Percentiles rank a stretch among this genome's conserved stretches.
phyloP scores from a whole-genome alignment of 2,888 invertebrate genomes.

The Teleiodes luculella region DNA sequence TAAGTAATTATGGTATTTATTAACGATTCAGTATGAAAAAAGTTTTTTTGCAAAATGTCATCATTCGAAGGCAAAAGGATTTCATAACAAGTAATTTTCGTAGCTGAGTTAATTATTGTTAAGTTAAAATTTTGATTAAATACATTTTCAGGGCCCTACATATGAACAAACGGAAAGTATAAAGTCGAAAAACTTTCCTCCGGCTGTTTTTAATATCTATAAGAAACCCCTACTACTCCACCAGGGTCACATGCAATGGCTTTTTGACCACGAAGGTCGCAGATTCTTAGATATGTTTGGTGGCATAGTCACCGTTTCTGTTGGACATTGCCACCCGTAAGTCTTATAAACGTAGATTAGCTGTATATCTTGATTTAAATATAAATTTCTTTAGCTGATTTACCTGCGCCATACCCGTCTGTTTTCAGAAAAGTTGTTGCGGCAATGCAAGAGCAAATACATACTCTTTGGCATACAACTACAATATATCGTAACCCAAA shows the following conservation, averaged over 20 bases:
- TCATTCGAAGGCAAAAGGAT: too few species aligned
- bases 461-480: constrained; percentile 94
- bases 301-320: constrained; percentile 98
- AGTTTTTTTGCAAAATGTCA: too few species aligned
- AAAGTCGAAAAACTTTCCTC: constrained; percentile 82
- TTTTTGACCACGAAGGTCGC: constrained; percentile 91
- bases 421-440: constrained; percentile 87
- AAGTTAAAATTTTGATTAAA: background rate
- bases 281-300: constrained; percentile 97
- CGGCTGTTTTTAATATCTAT: constrained; percentile 86
- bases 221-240: constrained; percentile 90
- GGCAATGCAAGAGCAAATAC: constrained; percentile 87
- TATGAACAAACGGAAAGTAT: constrained; percentile 79
- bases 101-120: too few species aligned
- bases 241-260: constrained; percentile 94
- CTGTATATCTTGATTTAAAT: too few species aligned
- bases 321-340: constrained; percentile 99
- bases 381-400: too few species aligned
- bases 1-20: constrained; percentile 34
- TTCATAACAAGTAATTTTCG: too few species aligned
- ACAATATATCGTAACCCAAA: constrained; percentile 94
- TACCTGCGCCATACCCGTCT: constrained; percentile 29
- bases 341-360: too few species aligned
- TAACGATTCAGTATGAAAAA: too few species aligned
- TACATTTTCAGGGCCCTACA: constrained; percentile 77